Conservation (phyloP, 2,797 vertebrate species). For the Otolemur crassicaudatus region DNA sequence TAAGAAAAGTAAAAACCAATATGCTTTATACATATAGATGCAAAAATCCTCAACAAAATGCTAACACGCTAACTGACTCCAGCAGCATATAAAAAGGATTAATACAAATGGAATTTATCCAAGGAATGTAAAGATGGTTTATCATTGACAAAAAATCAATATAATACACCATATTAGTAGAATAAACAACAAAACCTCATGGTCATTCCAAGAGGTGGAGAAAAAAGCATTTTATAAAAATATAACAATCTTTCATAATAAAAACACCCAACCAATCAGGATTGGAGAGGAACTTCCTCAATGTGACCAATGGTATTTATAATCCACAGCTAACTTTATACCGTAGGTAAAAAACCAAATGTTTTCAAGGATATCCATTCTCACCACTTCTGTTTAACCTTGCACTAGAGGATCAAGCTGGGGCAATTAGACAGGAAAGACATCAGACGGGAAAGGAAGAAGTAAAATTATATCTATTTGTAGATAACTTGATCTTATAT, state of each 20-base stretch:
- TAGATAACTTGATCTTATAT: not conserved
- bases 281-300: not conserved
- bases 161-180: not conserved
- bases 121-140: not conserved
- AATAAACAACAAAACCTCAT: not conserved
- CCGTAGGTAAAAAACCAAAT: not conserved
- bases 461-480: not conserved
- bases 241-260: not conserved
- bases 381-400: not conserved
- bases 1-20: not conserved
- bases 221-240: conserved; percentile 11
- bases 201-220: not conserved
- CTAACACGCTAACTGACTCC: not conserved
- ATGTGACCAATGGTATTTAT: not conserved
- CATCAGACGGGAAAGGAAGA: not conserved
- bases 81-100: not conserved
- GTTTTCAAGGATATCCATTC: not conserved
- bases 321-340: not conserved
- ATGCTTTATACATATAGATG: not conserved
- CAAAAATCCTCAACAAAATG: not conserved
- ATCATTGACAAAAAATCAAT: not conserved
- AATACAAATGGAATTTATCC: not conserved
- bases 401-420: not conserved
- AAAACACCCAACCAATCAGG: not conserved
- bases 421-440: not conserved